phyloP scores from a whole-genome alignment of 2,113 vertebrate species.

The Clupea harengus region DNA sequence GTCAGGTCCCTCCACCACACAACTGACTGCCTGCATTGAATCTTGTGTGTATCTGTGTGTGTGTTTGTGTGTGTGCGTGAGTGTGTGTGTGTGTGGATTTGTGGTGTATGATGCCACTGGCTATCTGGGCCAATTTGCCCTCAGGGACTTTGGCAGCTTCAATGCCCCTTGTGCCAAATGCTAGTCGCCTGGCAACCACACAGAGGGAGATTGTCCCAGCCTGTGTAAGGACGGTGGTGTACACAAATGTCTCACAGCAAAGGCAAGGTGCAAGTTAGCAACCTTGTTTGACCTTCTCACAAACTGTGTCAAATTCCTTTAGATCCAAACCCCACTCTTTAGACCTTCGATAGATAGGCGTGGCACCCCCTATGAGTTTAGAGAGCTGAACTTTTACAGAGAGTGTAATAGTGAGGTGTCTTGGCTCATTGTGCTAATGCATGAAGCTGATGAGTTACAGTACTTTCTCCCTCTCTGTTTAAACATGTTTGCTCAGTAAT shows the following conservation, averaged over 20 bases:
- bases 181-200: constrained; percentile 51
- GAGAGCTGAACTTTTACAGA: neutral
- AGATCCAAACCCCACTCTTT: neutral
- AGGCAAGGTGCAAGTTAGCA: neutral
- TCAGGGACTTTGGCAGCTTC: constrained; percentile 46
- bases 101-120: neutral
- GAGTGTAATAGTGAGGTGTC: too few relatives aligned
- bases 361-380: neutral
- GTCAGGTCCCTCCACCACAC: too few relatives aligned
- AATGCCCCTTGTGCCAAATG: constrained; percentile 39
- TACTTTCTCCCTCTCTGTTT: too few relatives aligned
- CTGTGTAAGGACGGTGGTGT: constrained; percentile 35
- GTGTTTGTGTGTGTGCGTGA: neutral
- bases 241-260: constrained; percentile 34
- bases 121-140: constrained; percentile 55
- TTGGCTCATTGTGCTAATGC: too few relatives aligned
- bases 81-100: neutral
- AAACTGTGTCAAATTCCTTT: neutral
- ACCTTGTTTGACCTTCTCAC: neutral
- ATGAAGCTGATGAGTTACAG: too few relatives aligned
- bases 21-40: neutral
- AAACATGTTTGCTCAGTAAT: neutral
- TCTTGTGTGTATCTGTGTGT: constrained; percentile 23
- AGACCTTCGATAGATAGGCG: neutral
- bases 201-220: constrained; percentile 50